Conservation (phyloP, 1,140 invertebrate species). For the Bathynomus jamesi region DNA sequence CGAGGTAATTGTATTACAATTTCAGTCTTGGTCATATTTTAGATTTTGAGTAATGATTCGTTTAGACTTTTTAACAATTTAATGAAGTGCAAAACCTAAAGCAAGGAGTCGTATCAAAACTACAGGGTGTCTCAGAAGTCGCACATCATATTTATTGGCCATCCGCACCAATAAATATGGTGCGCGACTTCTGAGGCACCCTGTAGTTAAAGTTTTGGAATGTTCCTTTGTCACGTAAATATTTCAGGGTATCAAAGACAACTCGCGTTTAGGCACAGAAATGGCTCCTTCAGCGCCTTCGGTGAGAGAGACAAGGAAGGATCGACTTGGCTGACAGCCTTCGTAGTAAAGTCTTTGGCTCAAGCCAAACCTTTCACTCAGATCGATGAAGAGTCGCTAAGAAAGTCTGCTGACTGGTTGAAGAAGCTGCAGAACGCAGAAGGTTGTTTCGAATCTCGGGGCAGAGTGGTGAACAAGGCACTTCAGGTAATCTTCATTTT, state of each 20-base stretch:
- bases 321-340: conserved; percentile 73
- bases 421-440: conserved; percentile 6
- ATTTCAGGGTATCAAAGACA: conserved; percentile 63
- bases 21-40: no score
- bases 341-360: conserved; percentile 63
- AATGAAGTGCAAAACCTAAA: no score
- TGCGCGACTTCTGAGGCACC: no score
- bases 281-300: conserved; percentile 76
- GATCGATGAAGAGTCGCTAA: conserved; percentile 51
- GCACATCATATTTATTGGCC: no score
- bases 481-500: conserved; percentile 30
- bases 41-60: no score
- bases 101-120: no score
- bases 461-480: conserved; percentile 27
- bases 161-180: no score
- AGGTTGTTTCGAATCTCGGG: conserved; percentile 25
- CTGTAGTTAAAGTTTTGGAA: no score
- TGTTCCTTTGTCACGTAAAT: no score
- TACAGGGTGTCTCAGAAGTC: no score
- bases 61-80: no score
- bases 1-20: no score
- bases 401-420: conserved; percentile 46
- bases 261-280: conserved; percentile 59
- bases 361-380: conserved; percentile 56
- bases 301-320: conserved; percentile 55